A percentile compares a stretch with the other conserved stretches of the same genome.
Conservation (phyloP, 2,888 invertebrate species). For the Coremacera marginata region DNA sequence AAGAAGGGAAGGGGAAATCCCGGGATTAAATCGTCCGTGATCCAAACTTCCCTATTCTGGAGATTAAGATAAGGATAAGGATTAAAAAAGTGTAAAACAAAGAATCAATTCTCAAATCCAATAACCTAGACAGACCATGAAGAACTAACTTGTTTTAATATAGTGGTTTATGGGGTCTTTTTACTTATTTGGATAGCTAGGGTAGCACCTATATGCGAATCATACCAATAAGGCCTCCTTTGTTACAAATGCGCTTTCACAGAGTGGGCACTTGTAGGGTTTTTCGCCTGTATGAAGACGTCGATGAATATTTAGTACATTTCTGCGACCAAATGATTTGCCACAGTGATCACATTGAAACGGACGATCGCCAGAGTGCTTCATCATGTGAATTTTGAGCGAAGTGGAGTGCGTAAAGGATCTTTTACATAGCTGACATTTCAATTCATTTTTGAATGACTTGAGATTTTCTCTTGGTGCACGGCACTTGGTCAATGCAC, state of each 20-base stretch:
- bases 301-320: slow-evolving; percentile 47
- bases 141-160: too few relatives aligned
- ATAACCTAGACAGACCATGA: too few relatives aligned
- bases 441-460: slow-evolving; percentile 40
- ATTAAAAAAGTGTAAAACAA: too few relatives aligned
- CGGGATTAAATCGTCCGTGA: too few relatives aligned
- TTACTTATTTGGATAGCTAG: too few relatives aligned
- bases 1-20: too few relatives aligned
- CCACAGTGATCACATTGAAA: slow-evolving; percentile 48
- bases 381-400: slow-evolving; percentile 47
- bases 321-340: slow-evolving; percentile 47
- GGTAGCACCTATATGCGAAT: too few relatives aligned
- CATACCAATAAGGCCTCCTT: slow-evolving; percentile 10
- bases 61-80: too few relatives aligned
- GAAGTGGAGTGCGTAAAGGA: slow-evolving; percentile 46
- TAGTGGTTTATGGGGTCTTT: too few relatives aligned
- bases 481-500: slow-evolving; percentile 3
- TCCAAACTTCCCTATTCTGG: too few relatives aligned
- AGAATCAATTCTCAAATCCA: too few relatives aligned
- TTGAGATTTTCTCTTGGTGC: slow-evolving; percentile 44
- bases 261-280: slow-evolving; percentile 48
- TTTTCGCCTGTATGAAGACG: slow-evolving; percentile 47
- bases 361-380: slow-evolving; percentile 48
- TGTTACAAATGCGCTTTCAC: slow-evolving; percentile 39
- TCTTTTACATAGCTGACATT: slow-evolving; percentile 46